Percentiles rank a stretch among this genome's conserved stretches.
Evolutionary conservation across 2,888 invertebrate species (phyloP).

Genomic region (Torymus tubicola): DNA sequence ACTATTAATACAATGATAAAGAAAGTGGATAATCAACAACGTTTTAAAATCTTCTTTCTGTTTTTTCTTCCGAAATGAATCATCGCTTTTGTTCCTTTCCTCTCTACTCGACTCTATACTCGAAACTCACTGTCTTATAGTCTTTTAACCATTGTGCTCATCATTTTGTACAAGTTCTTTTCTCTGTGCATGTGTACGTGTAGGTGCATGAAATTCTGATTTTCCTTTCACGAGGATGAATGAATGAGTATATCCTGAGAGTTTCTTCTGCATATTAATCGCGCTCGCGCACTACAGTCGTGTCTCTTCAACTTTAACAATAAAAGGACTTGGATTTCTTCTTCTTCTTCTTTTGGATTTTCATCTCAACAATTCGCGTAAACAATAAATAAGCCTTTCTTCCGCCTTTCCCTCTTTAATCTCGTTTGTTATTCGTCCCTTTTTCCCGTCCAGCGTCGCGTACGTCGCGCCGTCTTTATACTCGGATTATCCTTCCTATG

Average conservation of each 20-base stretch:
- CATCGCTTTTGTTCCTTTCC: not conserved
- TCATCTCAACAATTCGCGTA: constrained; percentile 7
- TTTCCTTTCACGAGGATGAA: not conserved
- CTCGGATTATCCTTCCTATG: constrained; percentile 1
- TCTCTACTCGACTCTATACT: not conserved
- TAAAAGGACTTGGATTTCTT: constrained; percentile 31
- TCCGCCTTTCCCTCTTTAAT: not conserved
- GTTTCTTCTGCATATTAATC: not conserved
- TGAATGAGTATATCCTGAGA: constrained; percentile 24
- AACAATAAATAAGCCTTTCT: constrained; percentile 32
- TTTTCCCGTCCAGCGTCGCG: not conserved
- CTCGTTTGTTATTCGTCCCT: not conserved
- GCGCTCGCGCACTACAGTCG: no score
- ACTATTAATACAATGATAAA: no score
- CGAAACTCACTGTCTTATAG: constrained; percentile 38
- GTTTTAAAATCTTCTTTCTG: no score
- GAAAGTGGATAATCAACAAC: no score
- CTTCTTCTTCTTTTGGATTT: not conserved
- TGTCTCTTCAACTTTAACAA: constrained; percentile 43
- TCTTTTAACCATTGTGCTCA: constrained; percentile 47
- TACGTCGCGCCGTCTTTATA: not conserved
- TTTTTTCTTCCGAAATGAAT: no score
- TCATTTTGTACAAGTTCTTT: constrained; percentile 26
- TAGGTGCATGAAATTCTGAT: not conserved
- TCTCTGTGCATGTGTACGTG: not conserved